These are phyloP conservation scores for Jacana jacana DNA, from an alignment of 2,113 vertebrate species.

Conservation along the genomic window DNA sequence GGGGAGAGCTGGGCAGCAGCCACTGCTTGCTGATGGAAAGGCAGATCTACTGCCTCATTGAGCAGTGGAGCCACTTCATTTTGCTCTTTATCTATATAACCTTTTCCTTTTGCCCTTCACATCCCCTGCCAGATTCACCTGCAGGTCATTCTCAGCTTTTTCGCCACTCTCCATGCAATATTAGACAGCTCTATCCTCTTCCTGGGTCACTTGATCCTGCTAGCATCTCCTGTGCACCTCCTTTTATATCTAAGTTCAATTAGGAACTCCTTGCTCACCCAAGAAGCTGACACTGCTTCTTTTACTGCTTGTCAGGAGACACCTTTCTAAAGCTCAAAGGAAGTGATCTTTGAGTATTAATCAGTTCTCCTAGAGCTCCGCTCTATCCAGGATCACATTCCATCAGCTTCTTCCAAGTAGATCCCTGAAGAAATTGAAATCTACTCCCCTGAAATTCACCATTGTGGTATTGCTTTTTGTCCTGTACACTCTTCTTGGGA, in stretches of 20 bases:
- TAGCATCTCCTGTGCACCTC: not conserved
- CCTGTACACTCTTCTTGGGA: not conserved
- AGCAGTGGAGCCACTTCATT: no score
- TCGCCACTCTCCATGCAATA: no score
- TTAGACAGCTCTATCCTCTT: no score
- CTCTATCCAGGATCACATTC: not conserved
- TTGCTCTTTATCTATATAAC: no score
- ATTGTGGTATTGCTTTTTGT: not conserved
- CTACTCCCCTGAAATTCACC: not conserved
- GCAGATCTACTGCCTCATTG: no score
- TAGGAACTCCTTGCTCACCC: not conserved
- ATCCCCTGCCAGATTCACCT: no score
- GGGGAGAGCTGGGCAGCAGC: conserved; percentile 70
- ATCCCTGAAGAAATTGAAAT: not conserved
- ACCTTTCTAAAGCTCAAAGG: not conserved
- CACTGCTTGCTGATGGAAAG: conserved; percentile 68
- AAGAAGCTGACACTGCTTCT: not conserved
- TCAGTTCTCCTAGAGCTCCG: not conserved
- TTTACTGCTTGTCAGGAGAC: not conserved
- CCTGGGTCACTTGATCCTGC: not conserved
- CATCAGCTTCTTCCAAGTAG: not conserved
- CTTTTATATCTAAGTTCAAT: not conserved
- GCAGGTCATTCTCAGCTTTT: no score
- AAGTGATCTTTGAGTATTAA: not conserved
- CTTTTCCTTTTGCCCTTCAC: no score